Evolutionary conservation across 1,140 invertebrate species (phyloP).

Genomic region (Meloidogyne floridensis): DNA sequence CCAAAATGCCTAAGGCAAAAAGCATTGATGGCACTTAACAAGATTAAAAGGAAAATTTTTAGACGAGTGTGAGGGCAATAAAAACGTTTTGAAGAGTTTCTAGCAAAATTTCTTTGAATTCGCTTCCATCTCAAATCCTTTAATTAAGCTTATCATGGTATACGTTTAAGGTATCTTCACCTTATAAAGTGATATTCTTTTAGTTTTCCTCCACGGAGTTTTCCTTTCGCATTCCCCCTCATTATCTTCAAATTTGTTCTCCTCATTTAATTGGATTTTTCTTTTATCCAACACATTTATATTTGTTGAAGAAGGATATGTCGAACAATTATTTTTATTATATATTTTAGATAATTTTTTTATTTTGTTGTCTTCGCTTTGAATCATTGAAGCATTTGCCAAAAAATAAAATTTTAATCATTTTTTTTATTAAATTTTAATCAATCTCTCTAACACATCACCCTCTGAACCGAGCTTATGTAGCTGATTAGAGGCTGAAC

Average conservation of each 20-base stretch:
- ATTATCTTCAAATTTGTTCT: neutral
- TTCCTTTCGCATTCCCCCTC: neutral
- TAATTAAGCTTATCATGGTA: neutral
- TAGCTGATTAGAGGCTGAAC: no score
- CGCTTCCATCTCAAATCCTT: slow-evolving; percentile 3
- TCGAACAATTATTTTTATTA: neutral
- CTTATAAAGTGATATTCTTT: neutral
- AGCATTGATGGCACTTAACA: neutral
- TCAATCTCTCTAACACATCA: no score
- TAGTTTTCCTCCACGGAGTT: neutral
- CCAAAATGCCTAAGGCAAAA: slow-evolving; percentile 9
- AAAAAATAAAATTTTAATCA: neutral
- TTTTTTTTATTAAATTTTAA: no score
- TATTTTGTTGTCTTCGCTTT: slow-evolving; percentile 3
- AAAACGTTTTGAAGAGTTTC: neutral
- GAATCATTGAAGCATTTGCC: slow-evolving; percentile 1
- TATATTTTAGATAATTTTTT: neutral
- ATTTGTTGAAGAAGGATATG: neutral
- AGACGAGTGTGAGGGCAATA: neutral
- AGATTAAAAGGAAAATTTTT: neutral
- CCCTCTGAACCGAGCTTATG: no score
- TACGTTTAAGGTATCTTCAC: no score
- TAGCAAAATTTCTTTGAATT: neutral
- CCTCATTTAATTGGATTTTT: neutral
- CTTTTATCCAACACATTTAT: neutral